These are phyloP conservation scores for Leptopilina boulardi DNA, from an alignment of 1,140 invertebrate genomes.

Conservation along the genomic window DNA sequence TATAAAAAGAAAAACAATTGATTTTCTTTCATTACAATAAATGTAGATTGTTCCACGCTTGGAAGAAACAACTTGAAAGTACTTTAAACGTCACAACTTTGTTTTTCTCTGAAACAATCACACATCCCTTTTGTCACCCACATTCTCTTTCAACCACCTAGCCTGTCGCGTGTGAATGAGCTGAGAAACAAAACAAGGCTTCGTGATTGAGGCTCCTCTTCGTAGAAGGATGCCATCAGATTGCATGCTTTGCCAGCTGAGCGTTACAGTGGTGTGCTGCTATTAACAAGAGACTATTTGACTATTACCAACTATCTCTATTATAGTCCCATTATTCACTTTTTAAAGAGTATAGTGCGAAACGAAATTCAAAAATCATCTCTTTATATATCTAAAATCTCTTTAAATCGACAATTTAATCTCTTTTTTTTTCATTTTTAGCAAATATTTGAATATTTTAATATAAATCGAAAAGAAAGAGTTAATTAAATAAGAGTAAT, in stretches of 20 bases:
- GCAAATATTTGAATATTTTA: too few relatives aligned
- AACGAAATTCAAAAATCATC: slow-evolving; percentile 58
- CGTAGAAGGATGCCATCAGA: slow-evolving; percentile 47
- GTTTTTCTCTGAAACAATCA: slow-evolving; percentile 42
- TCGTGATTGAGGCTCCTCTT: slow-evolving; percentile 52
- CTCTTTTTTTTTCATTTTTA: background rate
- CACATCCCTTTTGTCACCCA: slow-evolving; percentile 42
- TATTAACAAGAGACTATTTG: slow-evolving; percentile 66
- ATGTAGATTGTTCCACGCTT: slow-evolving; percentile 45
- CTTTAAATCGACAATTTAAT: background rate
- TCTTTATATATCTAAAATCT: background rate
- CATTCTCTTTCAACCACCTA: slow-evolving; percentile 38
- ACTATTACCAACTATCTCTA: slow-evolving; percentile 9
- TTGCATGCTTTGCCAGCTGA: slow-evolving; percentile 71
- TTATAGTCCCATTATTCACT: slow-evolving; percentile 7
- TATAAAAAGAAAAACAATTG: background rate
- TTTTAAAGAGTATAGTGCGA: slow-evolving; percentile 45
- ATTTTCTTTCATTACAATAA: slow-evolving; percentile 35
- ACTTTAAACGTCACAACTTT: slow-evolving; percentile 57
- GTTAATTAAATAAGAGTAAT: too few relatives aligned
- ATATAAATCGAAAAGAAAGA: too few relatives aligned
- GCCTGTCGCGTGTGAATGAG: slow-evolving; percentile 41
- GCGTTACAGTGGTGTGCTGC: slow-evolving; percentile 72
- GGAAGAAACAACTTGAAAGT: slow-evolving; percentile 47
- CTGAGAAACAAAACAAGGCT: slow-evolving; percentile 46